Base-by-base conservation (phyloP, 2,888 invertebrate genomes). In the Cephus nigrinus region DNA sequence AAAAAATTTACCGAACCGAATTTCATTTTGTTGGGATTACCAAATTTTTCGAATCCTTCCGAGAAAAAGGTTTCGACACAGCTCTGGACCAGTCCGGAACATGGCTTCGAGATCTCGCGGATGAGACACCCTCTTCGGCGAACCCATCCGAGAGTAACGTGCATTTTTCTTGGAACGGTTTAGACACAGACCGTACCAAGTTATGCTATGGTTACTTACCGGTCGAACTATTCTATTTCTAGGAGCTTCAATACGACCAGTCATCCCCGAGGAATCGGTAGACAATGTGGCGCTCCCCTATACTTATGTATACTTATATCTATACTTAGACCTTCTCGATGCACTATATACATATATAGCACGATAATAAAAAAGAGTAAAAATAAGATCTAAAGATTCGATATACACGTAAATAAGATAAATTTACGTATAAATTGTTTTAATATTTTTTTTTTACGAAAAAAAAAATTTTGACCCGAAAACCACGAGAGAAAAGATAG, bases 251-350 rank as follows among this genome's bases (percentile, higher is more conserved):
- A 55, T 55, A 71, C 88, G 85, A 85, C 87, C 88, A 90, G 90
- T 90, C 89, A 90, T 89, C 89, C 88, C 88, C 88, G 88, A 88
- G 87, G 87, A 88, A 89, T 89, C 88, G 88, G 85, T 87, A 90
- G 90, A 90, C 90, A 90, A 90, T 90, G 88, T 89, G 90, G 88
- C 89, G 88, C 85, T 84, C 82, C 81, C 83, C 75, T 72, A 69
- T 55, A 55, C 23, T 55, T 55, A 23, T 2, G 55, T 55, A 55
- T 55, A 55, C 55, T 55, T 55, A 55, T 23, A 23, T 55, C 23
- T 55, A 55, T 55, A 55, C 55, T 55, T 55, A 9, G 55, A 55
- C 23, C 55, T 9, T 4, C 23, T 23, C 9, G 23, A 23, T 55
- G 55, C 23, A 23, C 9, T 23, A 55, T 23, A 23, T 12, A n/a